phyloP scores from a whole-genome alignment of 2,797 vertebrate genomes.

The Enteromius afrohamiltoni region DNA sequence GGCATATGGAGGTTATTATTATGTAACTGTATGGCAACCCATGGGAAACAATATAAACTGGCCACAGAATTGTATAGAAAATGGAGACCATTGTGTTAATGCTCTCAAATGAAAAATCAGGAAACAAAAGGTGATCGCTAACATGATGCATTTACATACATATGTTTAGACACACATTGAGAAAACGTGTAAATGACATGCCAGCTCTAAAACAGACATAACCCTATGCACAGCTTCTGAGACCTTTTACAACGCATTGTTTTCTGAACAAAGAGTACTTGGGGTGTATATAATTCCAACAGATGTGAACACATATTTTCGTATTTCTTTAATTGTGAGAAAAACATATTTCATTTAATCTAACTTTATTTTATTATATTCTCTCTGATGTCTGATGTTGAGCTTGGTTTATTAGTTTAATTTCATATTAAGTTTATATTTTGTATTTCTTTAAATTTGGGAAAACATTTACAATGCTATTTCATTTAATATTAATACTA shows the following conservation, averaged over 20 bases:
- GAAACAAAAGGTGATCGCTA: slow-evolving; percentile 46
- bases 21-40: slow-evolving; percentile 61
- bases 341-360: neutral
- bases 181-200: slow-evolving; percentile 24
- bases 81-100: slow-evolving; percentile 47
- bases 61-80: slow-evolving; percentile 37
- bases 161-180: slow-evolving; percentile 48
- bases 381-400: too few relatives aligned
- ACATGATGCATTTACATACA: slow-evolving; percentile 45
- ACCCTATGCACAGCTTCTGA: slow-evolving; percentile 35
- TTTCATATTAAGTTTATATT: neutral
- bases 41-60: slow-evolving; percentile 53
- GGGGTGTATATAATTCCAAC: neutral
- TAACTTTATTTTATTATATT: neutral
- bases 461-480: too few relatives aligned
- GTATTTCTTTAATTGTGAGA: neutral
- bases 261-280: slow-evolving; percentile 27
- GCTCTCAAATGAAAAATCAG: slow-evolving; percentile 53
- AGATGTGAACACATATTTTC: neutral
- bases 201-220: slow-evolving; percentile 9
- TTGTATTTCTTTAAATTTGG: neutral
- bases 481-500: too few relatives aligned
- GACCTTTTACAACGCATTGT: slow-evolving; percentile 5
- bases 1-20: slow-evolving; percentile 65
- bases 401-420: neutral